Conservation (phyloP, 2,113 vertebrate genomes). For the Oxyruncus cristatus region DNA sequence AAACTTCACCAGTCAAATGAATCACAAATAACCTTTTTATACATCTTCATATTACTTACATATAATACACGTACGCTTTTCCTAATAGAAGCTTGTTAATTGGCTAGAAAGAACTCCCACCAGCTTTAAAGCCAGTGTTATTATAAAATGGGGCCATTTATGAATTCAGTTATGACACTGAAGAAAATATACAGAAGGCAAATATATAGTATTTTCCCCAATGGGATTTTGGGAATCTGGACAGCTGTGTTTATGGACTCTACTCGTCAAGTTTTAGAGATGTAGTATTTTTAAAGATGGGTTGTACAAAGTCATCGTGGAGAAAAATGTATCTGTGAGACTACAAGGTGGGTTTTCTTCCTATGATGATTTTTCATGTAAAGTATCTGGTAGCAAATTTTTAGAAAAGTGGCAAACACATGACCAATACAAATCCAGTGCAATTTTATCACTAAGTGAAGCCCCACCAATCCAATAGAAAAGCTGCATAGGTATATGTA, state of each 20-base stretch:
- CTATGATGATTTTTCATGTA: neutral
- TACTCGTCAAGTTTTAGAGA: neutral
- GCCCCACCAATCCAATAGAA: neutral
- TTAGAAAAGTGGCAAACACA: neutral
- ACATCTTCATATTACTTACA: neutral
- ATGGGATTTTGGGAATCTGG: neutral
- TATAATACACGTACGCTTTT: fast-evolving
- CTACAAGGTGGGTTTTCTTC: neutral
- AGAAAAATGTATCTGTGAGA: neutral
- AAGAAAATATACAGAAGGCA: neutral
- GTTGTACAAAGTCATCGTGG: neutral
- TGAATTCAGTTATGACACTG: neutral
- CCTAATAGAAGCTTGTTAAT: neutral
- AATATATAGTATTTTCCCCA: neutral
- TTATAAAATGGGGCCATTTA: neutral
- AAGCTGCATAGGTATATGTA: neutral
- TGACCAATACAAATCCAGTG: neutral
- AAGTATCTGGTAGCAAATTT: neutral
- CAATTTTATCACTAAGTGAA: neutral
- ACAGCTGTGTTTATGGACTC: neutral
- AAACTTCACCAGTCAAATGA: neutral
- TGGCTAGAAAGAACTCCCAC: neutral
- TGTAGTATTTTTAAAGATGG: neutral
- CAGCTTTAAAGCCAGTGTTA: neutral
- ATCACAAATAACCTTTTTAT: neutral